Percentiles rank a stretch among this genome's conserved stretches.
phyloP scores from a whole-genome alignment of 1,140 invertebrate species.

The Ceratoteleas bidentatus region DNA sequence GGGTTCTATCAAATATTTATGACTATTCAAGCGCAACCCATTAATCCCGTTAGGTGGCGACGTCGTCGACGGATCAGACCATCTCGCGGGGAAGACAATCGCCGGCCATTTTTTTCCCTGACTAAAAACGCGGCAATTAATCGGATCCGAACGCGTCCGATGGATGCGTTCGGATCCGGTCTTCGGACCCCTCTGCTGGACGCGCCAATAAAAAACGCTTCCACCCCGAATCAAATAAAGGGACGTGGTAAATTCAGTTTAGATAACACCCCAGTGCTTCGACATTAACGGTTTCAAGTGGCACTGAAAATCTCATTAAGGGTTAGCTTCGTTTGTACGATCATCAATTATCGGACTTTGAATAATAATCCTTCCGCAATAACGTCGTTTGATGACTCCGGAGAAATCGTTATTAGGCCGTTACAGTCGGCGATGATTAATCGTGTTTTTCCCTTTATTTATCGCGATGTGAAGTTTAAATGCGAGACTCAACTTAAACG shows the following conservation, averaged over 20 bases:
- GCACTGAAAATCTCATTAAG: conserved; percentile 72
- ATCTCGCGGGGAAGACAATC: neutral
- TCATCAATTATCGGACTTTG: conserved; percentile 56
- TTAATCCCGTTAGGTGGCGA: conserved; percentile 28
- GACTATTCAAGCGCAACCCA: conserved; percentile 43
- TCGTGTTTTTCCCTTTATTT: no score
- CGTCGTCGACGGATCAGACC: conserved; percentile 7
- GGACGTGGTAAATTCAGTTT: conserved; percentile 59
- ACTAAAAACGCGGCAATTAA: conserved; percentile 14
- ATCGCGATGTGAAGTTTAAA: no score
- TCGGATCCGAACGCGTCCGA: no score
- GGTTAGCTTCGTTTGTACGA: conserved; percentile 59
- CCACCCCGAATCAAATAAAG: conserved; percentile 45
- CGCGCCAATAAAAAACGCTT: conserved; percentile 43
- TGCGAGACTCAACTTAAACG: no score
- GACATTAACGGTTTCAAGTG: conserved; percentile 69
- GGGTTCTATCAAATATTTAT: conserved; percentile 70
- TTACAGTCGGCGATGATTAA: neutral
- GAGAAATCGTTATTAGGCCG: conserved; percentile 6
- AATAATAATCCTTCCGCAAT: conserved; percentile 31
- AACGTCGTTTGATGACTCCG: conserved; percentile 5
- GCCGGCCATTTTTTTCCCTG: neutral
- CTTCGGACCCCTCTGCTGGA: conserved; percentile 28
- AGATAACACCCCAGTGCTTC: conserved; percentile 61
- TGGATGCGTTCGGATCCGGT: conserved; percentile 5